Evolutionary conservation across 1,140 invertebrate genomes (phyloP), one percentile per base, ranked within the genome.

Genomic region (Euura lappo): DNA sequence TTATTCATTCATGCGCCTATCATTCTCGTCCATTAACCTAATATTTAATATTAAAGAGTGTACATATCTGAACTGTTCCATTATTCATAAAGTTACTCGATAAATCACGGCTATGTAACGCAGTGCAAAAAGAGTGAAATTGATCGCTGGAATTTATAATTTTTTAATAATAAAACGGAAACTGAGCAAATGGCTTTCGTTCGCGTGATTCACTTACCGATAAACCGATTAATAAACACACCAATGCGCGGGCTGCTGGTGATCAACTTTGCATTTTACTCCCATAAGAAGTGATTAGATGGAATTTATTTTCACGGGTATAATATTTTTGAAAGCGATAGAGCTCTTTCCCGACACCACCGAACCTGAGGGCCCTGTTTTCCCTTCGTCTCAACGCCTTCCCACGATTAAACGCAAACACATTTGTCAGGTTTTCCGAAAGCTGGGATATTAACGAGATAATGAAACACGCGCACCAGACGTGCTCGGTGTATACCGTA

Each of bases 1-100:
- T 60, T 60, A 60, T 60, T 60, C 51, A 60, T 60, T 60, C 8
- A 3, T 60, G 51, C 28, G 28, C 51, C 51, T 60, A 60, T 60
- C 51, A 60, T 60, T 60, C 13, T 3, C 51, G 51, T 60, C 51
- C 51, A 60, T 60, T 60, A 60, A 60, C 51, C 51, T 60, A 60
- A 60, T 60, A 60, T 60, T 60, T n/a, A 60, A 60, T 60, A 60
- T 60, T 60, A 60, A 60, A 60, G 51, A 60, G 51, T 60, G 51
- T 60, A 60, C 51, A 60, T 60, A 60, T 60, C 51, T n/a, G 51
- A 60, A 60, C 51, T 60, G 51, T 11, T 60, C 51, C 51, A 60
- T 60, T 60, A 60, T 60, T 60, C 51, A 60, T 60, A 11, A n/a
- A 6, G 13, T 60, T 60, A 11, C 51, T 60, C 51, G 10, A 60